Evolutionary conservation across 2,888 invertebrate genomes (phyloP).

Genomic region (Sinodicranocentrus sp.): DNA sequence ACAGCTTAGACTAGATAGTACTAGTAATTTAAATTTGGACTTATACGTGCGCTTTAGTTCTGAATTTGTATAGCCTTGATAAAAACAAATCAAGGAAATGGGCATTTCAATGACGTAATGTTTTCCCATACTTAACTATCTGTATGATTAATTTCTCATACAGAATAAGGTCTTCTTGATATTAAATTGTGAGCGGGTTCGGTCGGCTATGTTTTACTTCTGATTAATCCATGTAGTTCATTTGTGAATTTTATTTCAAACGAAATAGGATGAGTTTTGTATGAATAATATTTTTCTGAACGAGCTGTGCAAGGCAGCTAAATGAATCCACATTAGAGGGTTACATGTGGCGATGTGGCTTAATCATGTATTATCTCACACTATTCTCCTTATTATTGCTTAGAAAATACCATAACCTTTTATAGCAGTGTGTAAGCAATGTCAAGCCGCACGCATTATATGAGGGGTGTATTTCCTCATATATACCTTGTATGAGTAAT

Average conservation of each 20-base stretch:
- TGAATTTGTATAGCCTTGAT: constrained; percentile 33
- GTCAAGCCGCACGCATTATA: constrained; percentile 43
- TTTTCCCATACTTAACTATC: constrained; percentile 52
- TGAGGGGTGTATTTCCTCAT: constrained; percentile 8
- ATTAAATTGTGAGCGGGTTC: background rate
- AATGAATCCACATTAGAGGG: constrained; percentile 14
- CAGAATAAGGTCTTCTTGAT: background rate
- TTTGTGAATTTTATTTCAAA: background rate
- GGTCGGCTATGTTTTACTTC: background rate
- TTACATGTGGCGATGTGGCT: no score
- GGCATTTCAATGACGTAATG: constrained; percentile 61
- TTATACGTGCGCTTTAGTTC: constrained; percentile 26
- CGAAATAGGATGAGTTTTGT: background rate
- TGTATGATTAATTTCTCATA: constrained; percentile 45
- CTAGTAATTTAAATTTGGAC: no score
- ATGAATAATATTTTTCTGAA: background rate
- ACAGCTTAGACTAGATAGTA: no score
- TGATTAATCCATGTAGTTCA: background rate
- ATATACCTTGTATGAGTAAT: background rate
- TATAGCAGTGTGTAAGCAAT: constrained; percentile 20
- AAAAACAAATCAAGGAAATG: constrained; percentile 50
- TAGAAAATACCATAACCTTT: no score
- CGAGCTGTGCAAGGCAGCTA: no score
- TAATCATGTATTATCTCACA: no score
- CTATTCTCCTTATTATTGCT: no score